These are phyloP conservation scores for Elmis aenea DNA, from an alignment of 2,888 invertebrate species.

Conservation along the genomic window DNA sequence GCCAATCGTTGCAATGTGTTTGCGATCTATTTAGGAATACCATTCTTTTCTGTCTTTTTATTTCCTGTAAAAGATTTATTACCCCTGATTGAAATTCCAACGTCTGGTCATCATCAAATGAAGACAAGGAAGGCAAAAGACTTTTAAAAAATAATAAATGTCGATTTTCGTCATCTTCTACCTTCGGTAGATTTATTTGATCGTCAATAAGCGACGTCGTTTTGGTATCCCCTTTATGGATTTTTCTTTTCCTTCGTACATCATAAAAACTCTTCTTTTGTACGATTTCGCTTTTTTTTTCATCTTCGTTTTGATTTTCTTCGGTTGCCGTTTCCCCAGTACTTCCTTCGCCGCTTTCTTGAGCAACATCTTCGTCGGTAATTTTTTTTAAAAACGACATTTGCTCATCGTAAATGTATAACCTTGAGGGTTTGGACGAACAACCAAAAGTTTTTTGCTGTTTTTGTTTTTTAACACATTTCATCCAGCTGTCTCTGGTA, in stretches of 20 bases:
- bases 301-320: constrained; percentile 1
- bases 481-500: constrained; percentile 3
- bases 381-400: constrained; percentile 5
- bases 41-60: too few relatives aligned
- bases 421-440: too few relatives aligned
- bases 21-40: too few relatives aligned
- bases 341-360: constrained; percentile 1
- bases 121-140: constrained; percentile 7
- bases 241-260: constrained; percentile 1
- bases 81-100: constrained; percentile 10
- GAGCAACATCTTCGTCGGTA: constrained; percentile 1
- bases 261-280: not conserved
- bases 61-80: constrained; percentile 8
- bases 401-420: constrained; percentile 1
- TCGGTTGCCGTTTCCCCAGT: not conserved
- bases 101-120: constrained; percentile 6
- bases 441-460: too few relatives aligned
- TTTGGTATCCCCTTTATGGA: constrained; percentile 4
- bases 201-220: constrained; percentile 7
- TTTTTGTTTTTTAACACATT: too few relatives aligned
- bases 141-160: constrained; percentile 11
- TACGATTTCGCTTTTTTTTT: not conserved
- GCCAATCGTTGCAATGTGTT: too few relatives aligned
- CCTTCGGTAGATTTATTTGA: not conserved
- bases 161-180: constrained; percentile 8